Conservation (phyloP, 1,140 invertebrate species). For the Arion vulgaris region DNA sequence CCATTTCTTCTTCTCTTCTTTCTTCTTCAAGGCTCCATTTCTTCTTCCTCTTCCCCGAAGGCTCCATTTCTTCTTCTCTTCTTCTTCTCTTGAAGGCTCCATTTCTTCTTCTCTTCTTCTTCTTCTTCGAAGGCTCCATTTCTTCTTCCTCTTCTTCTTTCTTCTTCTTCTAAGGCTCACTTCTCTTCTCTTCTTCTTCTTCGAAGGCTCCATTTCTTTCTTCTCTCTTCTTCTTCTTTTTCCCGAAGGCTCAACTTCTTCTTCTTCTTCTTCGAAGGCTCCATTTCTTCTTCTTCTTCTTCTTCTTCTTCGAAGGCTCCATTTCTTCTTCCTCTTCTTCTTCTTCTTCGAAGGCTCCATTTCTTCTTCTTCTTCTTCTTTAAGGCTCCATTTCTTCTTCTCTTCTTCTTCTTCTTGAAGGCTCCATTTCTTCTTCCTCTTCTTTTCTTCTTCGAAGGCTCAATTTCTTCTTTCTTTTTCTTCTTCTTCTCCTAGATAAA, state of each 20-base stretch:
- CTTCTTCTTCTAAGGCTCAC: background rate
- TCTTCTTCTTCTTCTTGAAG: background rate
- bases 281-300: no score
- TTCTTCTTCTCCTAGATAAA: no score
- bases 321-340: no score
- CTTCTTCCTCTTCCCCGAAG: background rate
- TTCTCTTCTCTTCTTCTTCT: background rate
- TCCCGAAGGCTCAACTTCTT: background rate
- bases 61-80: background rate
- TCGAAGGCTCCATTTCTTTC: no score
- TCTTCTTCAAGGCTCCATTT: background rate
- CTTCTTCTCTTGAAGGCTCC: slow-evolving; percentile 6
- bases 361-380: background rate
- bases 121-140: no score
- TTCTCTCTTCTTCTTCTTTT: background rate
- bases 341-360: no score
- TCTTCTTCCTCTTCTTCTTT: slow-evolving; percentile 10
- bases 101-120: slow-evolving; percentile 12
- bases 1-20: background rate
- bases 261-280: no score
- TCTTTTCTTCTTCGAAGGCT: no score
- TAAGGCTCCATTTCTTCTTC: background rate
- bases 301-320: no score
- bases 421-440: no score
- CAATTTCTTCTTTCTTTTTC: no score